Base-by-base conservation (phyloP, 2,888 invertebrate genomes). In the Troides aeacus region DNA sequence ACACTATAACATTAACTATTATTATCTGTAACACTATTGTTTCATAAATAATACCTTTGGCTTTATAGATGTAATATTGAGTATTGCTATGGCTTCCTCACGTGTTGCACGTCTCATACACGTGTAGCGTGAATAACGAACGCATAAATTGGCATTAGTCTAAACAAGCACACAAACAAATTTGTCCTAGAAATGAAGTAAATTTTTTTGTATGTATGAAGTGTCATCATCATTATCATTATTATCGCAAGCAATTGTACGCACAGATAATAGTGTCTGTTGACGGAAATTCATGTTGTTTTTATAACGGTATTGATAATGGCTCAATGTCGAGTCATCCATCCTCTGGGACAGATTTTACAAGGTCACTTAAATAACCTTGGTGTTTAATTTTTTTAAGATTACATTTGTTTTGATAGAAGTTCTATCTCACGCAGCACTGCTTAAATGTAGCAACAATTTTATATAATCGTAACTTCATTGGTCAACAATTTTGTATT, bases 261-360 rank as follows among this genome's bases (percentile, higher is more conserved):
- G 4, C 36, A 46, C 46, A 46, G 15, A 46, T 46, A 15, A 18
- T 60, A 62, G 8, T 42, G 24, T 23, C 57, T 58, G 57, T 67
- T 67, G 61, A 67, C 67, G 67, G 67, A 67, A 58, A 67, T 23
- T 30, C 39, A 24, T 21, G 24, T 10, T 50, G 60, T 58, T 58
- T 58, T 23, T 58, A 39, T 57, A 62, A 24, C 50, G 63, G 59
- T 68, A 68, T 46, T 23, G 68, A 59, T 63, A 63, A 46, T 15
- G 68, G 63, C 60, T 68, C 68, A 68, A 36, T 68, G 68, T 64
- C 59, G n/a, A 10, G 23, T 18, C 57, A 15, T 23, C 23, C 62
- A 4, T 62, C 24, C 57, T 12, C 57, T 39, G n/a, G 42, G 23
- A 24, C 23, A 15, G 46, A 36, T 58, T 46, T 58, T 63, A 60